phyloP scores from a whole-genome alignment of 2,888 invertebrate species.

The Caenorhabditis sp. region DNA sequence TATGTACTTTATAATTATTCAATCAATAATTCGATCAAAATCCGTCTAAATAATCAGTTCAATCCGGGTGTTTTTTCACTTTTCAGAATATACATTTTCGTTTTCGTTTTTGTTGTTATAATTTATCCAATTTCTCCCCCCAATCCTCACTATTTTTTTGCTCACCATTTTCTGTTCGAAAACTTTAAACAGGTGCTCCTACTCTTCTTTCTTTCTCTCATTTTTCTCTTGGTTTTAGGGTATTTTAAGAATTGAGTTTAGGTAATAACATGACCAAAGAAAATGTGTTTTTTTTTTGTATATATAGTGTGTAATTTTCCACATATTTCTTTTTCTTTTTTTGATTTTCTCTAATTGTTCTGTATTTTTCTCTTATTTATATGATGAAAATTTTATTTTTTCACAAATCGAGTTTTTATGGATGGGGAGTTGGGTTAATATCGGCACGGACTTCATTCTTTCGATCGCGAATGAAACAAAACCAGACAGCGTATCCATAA shows the following conservation, averaged over 20 bases:
- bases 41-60: too few species aligned
- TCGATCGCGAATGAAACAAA: constrained; percentile 33
- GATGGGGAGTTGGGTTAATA: neutral
- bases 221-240: neutral
- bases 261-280: neutral
- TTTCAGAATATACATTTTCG: neutral
- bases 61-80: neutral
- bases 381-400: neutral
- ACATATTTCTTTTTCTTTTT: neutral
- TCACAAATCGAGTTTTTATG: neutral
- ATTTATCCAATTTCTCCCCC: neutral
- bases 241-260: neutral
- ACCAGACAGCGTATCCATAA: constrained; percentile 34
- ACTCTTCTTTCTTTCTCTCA: neutral
- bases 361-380: neutral
- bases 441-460: constrained; percentile 33
- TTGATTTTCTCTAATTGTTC: neutral
- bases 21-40: neutral
- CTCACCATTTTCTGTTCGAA: neutral
- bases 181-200: neutral
- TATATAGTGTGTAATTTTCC: neutral
- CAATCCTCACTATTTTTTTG: neutral
- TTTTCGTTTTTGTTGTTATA: too few species aligned
- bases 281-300: neutral
- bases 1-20: constrained; percentile 8